Evolutionary conservation across 2,888 invertebrate species (phyloP).

Genomic region (Amphiduros pacificus): DNA sequence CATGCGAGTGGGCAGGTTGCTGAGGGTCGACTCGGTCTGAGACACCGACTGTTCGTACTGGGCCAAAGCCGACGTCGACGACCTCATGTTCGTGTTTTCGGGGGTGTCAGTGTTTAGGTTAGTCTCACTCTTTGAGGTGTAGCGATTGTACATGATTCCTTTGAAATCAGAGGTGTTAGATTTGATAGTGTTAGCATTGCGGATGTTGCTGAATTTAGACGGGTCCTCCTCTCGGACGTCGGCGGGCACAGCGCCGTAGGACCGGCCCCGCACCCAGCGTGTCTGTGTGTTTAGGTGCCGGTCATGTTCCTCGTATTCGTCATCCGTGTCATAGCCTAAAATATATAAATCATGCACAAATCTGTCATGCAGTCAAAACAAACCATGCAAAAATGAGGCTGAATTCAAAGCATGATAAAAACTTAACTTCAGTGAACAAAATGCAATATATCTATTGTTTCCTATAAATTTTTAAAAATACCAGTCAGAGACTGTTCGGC

Average conservation of each 20-base stretch:
- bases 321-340: conserved; percentile 56
- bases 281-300: conserved; percentile 1
- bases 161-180: no score
- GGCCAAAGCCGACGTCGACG: no score
- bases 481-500: no score
- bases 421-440: no score
- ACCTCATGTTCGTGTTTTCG: no score
- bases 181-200: not conserved
- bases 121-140: not conserved
- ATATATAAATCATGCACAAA: conserved; percentile 29
- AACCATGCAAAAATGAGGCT: conserved; percentile 5
- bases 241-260: conserved; percentile 11
- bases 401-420: no score
- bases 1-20: no score
- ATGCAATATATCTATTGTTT: no score
- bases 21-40: no score
- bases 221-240: not conserved
- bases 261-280: conserved; percentile 9
- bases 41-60: no score
- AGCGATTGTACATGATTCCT: not conserved
- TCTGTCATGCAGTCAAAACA: conserved; percentile 16
- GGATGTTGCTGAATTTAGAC: not conserved
- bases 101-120: not conserved
- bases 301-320: conserved; percentile 34
- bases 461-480: no score